A percentile compares a stretch with the other conserved stretches of the same genome.
Conservation (phyloP, 1,140 invertebrate genomes). For the Nebria ingens region DNA sequence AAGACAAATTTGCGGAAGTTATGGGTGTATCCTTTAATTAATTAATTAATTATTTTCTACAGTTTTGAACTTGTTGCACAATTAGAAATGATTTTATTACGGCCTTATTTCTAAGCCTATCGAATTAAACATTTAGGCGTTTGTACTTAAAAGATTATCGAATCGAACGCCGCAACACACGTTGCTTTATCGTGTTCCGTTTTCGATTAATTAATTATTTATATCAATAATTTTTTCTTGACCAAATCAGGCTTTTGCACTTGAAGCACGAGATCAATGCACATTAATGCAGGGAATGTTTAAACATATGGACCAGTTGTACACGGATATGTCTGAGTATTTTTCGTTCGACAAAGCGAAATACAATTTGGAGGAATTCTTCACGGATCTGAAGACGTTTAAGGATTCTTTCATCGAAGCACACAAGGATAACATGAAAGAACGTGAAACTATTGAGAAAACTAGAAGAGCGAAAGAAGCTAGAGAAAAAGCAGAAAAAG, state of each 20-base stretch:
- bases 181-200: neutral
- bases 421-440: constrained; percentile 72
- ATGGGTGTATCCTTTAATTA: constrained; percentile 67
- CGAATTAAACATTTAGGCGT: too few species aligned
- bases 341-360: constrained; percentile 90
- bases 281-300: constrained; percentile 87
- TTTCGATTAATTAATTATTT: neutral
- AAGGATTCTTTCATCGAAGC: constrained; percentile 83
- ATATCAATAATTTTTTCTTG: neutral
- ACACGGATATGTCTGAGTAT: constrained; percentile 76
- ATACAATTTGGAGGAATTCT: constrained; percentile 94
- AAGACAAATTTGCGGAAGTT: constrained; percentile 73
- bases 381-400: constrained; percentile 89
- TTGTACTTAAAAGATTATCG: too few species aligned
- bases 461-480: constrained; percentile 73
- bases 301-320: constrained; percentile 83
- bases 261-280: constrained; percentile 73
- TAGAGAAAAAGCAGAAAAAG: constrained; percentile 76
- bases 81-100: constrained; percentile 23
- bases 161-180: too few species aligned
- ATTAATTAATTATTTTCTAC: constrained; percentile 12
- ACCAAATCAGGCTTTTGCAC: constrained; percentile 44
- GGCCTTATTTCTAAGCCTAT: too few species aligned
- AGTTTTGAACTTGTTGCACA: constrained; percentile 9
- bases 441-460: constrained; percentile 81